A percentile compares a stretch with the other conserved stretches of the same genome.
phyloP scores from a whole-genome alignment of 2,113 vertebrate species.

The Ifrita kowaldi region DNA sequence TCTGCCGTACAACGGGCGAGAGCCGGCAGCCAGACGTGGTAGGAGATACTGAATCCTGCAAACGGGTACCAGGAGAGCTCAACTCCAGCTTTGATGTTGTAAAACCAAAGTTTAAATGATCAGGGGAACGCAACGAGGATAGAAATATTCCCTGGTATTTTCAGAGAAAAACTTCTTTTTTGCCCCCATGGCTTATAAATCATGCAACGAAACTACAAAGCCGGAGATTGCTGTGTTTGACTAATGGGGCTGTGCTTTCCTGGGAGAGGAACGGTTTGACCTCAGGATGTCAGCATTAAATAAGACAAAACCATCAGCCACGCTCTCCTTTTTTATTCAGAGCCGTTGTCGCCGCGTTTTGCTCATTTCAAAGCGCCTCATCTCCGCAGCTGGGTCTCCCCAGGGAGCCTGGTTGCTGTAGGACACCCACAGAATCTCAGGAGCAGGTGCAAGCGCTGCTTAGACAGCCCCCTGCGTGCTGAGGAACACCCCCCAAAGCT shows the following conservation, averaged over 20 bases:
- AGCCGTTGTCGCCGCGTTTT: neutral
- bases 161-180: neutral
- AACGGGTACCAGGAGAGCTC: neutral
- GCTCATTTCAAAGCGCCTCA: neutral
- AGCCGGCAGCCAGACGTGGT: neutral
- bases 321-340: neutral
- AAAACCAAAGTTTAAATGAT: neutral
- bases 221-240: slow-evolving; percentile 22
- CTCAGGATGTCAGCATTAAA: slow-evolving; percentile 62
- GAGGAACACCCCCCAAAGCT: neutral
- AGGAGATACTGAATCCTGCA: neutral
- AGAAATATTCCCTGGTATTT: neutral
- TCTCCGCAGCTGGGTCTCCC: neutral
- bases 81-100: neutral
- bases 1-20: neutral
- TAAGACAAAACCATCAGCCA: slow-evolving; percentile 41
- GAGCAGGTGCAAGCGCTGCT: neutral
- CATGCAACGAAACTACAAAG: slow-evolving; percentile 48
- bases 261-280: slow-evolving; percentile 39
- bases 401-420: neutral
- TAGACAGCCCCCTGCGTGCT: rapidly evolving
- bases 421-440: neutral
- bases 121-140: neutral
- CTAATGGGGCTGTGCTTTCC: slow-evolving; percentile 26
- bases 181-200: slow-evolving; percentile 33